Evolutionary conservation across 2,113 vertebrate genomes (phyloP).

Genomic region (Perccottus glenii): DNA sequence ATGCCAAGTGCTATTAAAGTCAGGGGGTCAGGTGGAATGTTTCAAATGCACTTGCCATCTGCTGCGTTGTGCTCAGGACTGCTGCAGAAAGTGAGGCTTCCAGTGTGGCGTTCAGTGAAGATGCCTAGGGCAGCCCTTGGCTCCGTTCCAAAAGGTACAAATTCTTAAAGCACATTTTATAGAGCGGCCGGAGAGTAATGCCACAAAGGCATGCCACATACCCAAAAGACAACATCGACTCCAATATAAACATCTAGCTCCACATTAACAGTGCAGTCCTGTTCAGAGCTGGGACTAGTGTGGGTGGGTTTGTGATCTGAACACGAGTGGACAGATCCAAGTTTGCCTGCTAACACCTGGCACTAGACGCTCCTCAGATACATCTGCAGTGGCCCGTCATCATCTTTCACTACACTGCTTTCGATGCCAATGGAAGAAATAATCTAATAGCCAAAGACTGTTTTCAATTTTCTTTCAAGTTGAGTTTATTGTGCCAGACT

Average conservation of each 20-base stretch:
- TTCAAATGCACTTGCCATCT: slow-evolving; percentile 55
- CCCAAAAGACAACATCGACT: neutral
- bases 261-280: too few relatives aligned
- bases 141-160: slow-evolving; percentile 40
- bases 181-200: slow-evolving; percentile 12
- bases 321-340: too few relatives aligned
- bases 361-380: too few relatives aligned
- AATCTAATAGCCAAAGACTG: neutral
- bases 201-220: slow-evolving; percentile 30
- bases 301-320: too few relatives aligned
- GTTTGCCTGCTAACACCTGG: too few relatives aligned
- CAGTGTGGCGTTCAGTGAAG: slow-evolving; percentile 49
- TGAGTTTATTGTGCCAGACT: neutral
- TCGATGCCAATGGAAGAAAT: neutral
- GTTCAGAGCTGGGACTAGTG: too few relatives aligned
- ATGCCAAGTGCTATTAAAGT: slow-evolving; percentile 36
- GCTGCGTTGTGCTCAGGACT: slow-evolving; percentile 7
- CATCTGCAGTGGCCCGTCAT: too few relatives aligned
- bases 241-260: neutral
- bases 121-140: slow-evolving; percentile 46
- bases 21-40: slow-evolving; percentile 22
- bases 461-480: neutral
- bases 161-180: slow-evolving; percentile 53
- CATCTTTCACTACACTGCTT: too few relatives aligned
- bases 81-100: slow-evolving; percentile 33